Conservation (phyloP, 2,797 vertebrate species). For the Euthynnus affinis region DNA sequence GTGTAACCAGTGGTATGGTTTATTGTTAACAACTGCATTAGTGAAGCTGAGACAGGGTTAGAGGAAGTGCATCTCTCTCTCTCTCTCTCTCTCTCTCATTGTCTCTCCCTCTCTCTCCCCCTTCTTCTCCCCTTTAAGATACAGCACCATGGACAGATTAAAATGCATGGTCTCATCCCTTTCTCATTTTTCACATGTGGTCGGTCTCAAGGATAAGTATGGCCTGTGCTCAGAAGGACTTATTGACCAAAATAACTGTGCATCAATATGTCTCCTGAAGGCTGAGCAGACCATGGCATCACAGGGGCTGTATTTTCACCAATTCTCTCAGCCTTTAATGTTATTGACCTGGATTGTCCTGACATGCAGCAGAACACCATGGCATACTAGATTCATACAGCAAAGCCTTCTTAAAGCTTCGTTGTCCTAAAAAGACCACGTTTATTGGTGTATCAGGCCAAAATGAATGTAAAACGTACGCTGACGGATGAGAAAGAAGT, state of each 20-base stretch:
- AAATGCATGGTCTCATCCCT: slow-evolving; percentile 83
- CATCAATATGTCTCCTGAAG: slow-evolving; percentile 87
- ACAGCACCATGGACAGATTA: slow-evolving; percentile 78
- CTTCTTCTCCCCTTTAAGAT: slow-evolving; percentile 66
- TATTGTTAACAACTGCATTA: slow-evolving; percentile 80
- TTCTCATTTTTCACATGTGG: slow-evolving; percentile 85
- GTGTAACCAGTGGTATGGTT: slow-evolving; percentile 61
- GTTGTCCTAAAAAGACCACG: slow-evolving; percentile 41
- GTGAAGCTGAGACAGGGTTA: slow-evolving; percentile 68
- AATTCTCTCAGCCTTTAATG: slow-evolving; percentile 72
- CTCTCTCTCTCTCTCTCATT: slow-evolving; percentile 26
- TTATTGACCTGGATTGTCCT: slow-evolving; percentile 77
- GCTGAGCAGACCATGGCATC: slow-evolving; percentile 77
- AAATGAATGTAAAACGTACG: slow-evolving; percentile 39
- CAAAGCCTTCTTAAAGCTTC: slow-evolving; percentile 53
- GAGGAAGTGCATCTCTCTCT: slow-evolving; percentile 66
- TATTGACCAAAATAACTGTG: slow-evolving; percentile 89
- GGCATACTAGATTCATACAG: slow-evolving; percentile 39
- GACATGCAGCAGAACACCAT: slow-evolving; percentile 67
- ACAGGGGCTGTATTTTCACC: slow-evolving; percentile 81
- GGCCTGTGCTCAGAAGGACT: slow-evolving; percentile 84
- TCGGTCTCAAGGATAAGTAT: slow-evolving; percentile 85
- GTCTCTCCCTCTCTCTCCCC: slow-evolving; percentile 12
- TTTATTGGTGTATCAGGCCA: slow-evolving; percentile 39
- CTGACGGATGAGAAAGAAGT: slow-evolving; percentile 27